phyloP scores from a whole-genome alignment of 2,113 vertebrate genomes.

The Oncorhynchus mykiss region DNA sequence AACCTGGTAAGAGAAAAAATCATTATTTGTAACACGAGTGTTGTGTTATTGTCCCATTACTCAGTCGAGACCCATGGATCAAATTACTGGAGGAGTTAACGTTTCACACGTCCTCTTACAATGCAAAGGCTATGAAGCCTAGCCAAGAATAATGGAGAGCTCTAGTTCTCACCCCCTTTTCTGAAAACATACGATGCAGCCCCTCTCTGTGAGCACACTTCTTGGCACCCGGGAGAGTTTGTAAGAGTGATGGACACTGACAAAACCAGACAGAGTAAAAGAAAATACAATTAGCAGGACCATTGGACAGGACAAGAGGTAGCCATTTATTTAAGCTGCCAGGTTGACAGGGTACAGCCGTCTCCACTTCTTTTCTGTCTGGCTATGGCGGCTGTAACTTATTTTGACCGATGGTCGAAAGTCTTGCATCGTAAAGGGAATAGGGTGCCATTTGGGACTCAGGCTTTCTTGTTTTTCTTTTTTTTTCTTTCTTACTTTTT shows the following conservation, averaged over 20 bases:
- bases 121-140: constrained; percentile 47
- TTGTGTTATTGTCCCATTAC: not conserved
- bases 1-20: too few relatives aligned
- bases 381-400: constrained; percentile 35
- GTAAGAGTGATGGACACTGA: constrained; percentile 75
- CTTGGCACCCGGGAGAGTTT: constrained; percentile 47
- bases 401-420: constrained; percentile 31
- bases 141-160: constrained; percentile 6
- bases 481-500: too few relatives aligned
- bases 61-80: constrained; percentile 9
- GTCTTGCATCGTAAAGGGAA: too few relatives aligned
- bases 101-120: constrained; percentile 31
- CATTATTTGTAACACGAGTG: too few relatives aligned
- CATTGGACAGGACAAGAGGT: constrained; percentile 69
- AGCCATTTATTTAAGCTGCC: constrained; percentile 71
- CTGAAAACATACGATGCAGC: constrained; percentile 65
- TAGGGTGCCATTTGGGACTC: not conserved
- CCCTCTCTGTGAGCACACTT: constrained; percentile 66
- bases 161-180: constrained; percentile 36
- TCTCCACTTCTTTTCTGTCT: constrained; percentile 36
- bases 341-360: constrained; percentile 65
- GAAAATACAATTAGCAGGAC: constrained; percentile 78
- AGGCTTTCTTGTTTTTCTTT: constrained; percentile 45
- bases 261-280: constrained; percentile 70
- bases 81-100: constrained; percentile 18